Evolutionary conservation across 2,113 vertebrate species (phyloP).

Genomic region (Alligator sinensis): DNA sequence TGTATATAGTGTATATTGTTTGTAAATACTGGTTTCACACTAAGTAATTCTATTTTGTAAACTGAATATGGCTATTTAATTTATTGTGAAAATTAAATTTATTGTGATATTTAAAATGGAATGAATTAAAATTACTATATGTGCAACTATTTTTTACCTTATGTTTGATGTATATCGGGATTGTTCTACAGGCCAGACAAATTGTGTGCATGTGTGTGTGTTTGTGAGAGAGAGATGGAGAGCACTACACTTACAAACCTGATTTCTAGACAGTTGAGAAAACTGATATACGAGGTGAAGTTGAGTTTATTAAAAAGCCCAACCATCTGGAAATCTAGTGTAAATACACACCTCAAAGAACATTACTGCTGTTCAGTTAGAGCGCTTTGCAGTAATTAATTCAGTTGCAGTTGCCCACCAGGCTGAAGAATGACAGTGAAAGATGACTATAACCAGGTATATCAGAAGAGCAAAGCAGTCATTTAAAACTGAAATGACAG

Average conservation of each 20-base stretch:
- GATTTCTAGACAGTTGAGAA: conserved; percentile 10
- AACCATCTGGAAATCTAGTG: conserved; percentile 31
- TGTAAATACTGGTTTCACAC: conserved; percentile 89
- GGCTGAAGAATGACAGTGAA: conserved; percentile 2
- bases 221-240: not conserved
- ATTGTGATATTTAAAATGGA: conserved; percentile 88
- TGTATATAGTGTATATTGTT: conserved; percentile 86
- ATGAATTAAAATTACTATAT: conserved; percentile 87
- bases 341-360: conserved; percentile 26
- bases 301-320: conserved; percentile 34
- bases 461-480: not conserved
- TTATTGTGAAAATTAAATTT: conserved; percentile 90
- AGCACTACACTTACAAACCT: not conserved
- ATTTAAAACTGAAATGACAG: conserved; percentile 25
- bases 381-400: conserved; percentile 43
- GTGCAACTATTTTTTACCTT: conserved; percentile 64
- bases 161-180: conserved; percentile 4
- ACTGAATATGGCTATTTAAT: conserved; percentile 88
- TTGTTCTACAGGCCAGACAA: not conserved
- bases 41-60: conserved; percentile 92
- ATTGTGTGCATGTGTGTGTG: not conserved
- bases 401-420: not conserved
- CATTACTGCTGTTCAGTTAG: not conserved
- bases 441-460: not conserved
- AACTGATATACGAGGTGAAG: not conserved